phyloP scores from a whole-genome alignment of 2,797 vertebrate species.

The Oceanodroma leucorhoa region DNA sequence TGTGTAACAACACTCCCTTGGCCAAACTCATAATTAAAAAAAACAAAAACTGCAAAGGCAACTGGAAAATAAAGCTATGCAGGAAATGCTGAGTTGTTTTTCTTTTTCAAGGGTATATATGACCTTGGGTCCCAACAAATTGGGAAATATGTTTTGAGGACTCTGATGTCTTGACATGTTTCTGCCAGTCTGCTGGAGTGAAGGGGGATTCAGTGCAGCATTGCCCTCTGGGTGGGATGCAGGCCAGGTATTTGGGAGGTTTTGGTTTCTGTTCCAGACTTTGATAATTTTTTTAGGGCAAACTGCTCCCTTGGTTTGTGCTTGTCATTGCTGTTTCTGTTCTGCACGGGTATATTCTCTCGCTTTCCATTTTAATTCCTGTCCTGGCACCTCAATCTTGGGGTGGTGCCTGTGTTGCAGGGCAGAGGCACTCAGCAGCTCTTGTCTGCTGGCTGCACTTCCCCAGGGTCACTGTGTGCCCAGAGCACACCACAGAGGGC shows the following conservation, averaged over 20 bases:
- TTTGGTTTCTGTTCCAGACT: background rate
- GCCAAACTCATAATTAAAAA: background rate
- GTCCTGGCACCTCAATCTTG: background rate
- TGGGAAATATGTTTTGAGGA: background rate
- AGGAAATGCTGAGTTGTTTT: background rate
- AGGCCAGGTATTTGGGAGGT: accelerated
- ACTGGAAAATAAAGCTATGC: background rate
- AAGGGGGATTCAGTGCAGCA: background rate
- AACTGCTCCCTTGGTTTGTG: background rate
- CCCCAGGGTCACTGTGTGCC: too few relatives aligned
- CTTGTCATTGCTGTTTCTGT: background rate
- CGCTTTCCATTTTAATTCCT: background rate
- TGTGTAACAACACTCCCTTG: background rate
- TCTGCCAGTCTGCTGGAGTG: background rate
- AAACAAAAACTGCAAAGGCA: background rate
- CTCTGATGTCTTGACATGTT: background rate
- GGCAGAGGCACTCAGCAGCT: background rate
- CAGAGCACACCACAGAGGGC: accelerated
- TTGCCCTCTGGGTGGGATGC: background rate
- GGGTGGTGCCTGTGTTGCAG: accelerated
- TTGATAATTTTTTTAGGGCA: background rate
- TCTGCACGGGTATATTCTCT: background rate
- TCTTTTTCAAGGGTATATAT: background rate
- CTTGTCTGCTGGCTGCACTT: background rate
- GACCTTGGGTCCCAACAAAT: background rate